A percentile compares a stretch with the other conserved stretches of the same genome.
Evolutionary conservation across 2,888 invertebrate species (phyloP).

Genomic region (Platypus cylindrus): DNA sequence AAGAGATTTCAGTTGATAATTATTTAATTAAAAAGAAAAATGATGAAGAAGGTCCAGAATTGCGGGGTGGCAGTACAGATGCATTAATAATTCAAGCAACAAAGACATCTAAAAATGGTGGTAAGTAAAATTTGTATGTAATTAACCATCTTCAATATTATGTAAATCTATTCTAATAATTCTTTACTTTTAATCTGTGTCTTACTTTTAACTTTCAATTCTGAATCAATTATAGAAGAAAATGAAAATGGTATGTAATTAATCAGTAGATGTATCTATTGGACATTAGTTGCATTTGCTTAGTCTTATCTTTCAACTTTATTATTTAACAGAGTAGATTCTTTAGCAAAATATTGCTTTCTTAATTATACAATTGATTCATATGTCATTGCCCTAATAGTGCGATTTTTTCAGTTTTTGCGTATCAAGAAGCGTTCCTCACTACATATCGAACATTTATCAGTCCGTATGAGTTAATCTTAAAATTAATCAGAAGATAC

Average conservation of each 20-base stretch:
- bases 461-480: slow-evolving; percentile 71
- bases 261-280: not conserved
- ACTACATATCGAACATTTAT: slow-evolving; percentile 96
- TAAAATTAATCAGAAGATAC: slow-evolving; percentile 70
- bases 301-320: slow-evolving; percentile 2
- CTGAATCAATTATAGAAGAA: slow-evolving; percentile 1
- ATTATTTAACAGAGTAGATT: too few species aligned
- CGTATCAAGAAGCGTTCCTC: slow-evolving; percentile 95
- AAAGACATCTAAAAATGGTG: slow-evolving; percentile 75
- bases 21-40: slow-evolving; percentile 67
- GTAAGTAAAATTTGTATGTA: slow-evolving; percentile 18
- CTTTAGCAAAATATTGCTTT: not conserved
- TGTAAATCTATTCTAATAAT: too few species aligned
- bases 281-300: too few species aligned
- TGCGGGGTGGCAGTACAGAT: slow-evolving; percentile 87
- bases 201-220: too few species aligned
- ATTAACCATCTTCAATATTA: too few species aligned
- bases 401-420: slow-evolving; percentile 50
- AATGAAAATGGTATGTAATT: slow-evolving; percentile 1
- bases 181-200: too few species aligned
- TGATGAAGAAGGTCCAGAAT: slow-evolving; percentile 79
- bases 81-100: slow-evolving; percentile 94
- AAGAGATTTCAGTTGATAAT: slow-evolving; percentile 68
- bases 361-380: not conserved
- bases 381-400: not conserved